Evolutionary conservation across 2,797 vertebrate genomes (phyloP).

Genomic region (Clarias pachynema): DNA sequence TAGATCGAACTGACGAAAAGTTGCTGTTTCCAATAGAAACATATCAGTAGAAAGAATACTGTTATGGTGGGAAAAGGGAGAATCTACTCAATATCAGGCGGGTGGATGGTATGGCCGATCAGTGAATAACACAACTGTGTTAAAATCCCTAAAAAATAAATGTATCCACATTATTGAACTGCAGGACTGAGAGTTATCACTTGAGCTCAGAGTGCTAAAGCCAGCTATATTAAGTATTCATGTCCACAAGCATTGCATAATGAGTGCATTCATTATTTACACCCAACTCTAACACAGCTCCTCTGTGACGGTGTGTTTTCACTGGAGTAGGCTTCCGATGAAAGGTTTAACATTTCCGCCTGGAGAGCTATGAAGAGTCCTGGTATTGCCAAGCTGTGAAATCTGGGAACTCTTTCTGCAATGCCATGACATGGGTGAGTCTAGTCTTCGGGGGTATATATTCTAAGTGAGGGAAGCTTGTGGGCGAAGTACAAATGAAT

Average conservation of each 20-base stretch:
- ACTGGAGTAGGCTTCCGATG: neutral
- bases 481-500: neutral
- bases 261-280: conserved; percentile 25
- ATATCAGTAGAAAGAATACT: neutral
- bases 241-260: conserved; percentile 7
- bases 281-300: neutral
- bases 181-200: neutral
- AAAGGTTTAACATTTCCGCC: neutral
- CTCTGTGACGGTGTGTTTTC: neutral
- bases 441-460: neutral
- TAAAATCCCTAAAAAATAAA: neutral
- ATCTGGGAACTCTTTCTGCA: too few relatives aligned
- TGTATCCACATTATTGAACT: neutral
- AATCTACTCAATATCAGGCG: too few relatives aligned
- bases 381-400: neutral
- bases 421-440: neutral
- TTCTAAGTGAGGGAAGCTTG: neutral
- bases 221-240: conserved; percentile 25
- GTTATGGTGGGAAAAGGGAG: too few relatives aligned
- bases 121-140: neutral
- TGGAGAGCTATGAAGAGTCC: neutral
- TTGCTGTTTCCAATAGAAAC: too few relatives aligned
- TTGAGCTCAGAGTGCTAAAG: neutral
- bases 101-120: too few relatives aligned
- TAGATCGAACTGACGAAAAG: too few relatives aligned